Base-by-base conservation (phyloP, 2,113 vertebrate species). In the Anser brachyrhynchus region DNA sequence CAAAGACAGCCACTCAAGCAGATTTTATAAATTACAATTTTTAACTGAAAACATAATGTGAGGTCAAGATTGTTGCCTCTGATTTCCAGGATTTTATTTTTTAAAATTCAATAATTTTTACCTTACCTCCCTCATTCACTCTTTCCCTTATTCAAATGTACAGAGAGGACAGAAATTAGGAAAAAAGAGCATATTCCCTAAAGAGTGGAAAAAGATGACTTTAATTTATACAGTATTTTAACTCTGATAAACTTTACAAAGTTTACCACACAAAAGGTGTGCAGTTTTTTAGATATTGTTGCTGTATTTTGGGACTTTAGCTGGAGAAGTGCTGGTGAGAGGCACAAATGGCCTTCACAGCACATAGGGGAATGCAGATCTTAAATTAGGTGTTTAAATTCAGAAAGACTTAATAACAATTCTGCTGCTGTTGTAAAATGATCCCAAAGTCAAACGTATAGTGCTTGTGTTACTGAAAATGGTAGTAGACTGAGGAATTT, bases 1-100 rank as follows among this genome's bases (percentile, higher is more conserved):
- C 86, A 75, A 62, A 95, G 91, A 87, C 77, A 91, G 86, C 4
- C 87, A 94, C 88, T 93, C 80, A 95, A 82, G 33, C 93, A 93
- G 87, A 84, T 93, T 97, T 94, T 95, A 79, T 86, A 79, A 94
- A 95, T 96, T 94, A 95, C 57, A 58, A 79, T 82, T 97, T 95
- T 78, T 73, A 91, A 89, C 89, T 84, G 81, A 79, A 95, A 94
- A 55, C 86, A 93, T 87, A 91, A 93, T 91, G 59, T 46, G 78
- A 95, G 95, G 93, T 96, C 91, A 95, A 84, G 74, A 62, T 67
- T 94, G 54, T 29, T 85, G 58, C n/a, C 25, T 90, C 43, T 84
- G 78, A 87, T 95, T 96, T 97, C 92, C 91, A 96, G 92, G 95
- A 94, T 59, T 65, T 26, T 28, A 57, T 73, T 79, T 35, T 28